phyloP scores from a whole-genome alignment of 2,797 vertebrate genomes.

The Malacoraja senta region DNA sequence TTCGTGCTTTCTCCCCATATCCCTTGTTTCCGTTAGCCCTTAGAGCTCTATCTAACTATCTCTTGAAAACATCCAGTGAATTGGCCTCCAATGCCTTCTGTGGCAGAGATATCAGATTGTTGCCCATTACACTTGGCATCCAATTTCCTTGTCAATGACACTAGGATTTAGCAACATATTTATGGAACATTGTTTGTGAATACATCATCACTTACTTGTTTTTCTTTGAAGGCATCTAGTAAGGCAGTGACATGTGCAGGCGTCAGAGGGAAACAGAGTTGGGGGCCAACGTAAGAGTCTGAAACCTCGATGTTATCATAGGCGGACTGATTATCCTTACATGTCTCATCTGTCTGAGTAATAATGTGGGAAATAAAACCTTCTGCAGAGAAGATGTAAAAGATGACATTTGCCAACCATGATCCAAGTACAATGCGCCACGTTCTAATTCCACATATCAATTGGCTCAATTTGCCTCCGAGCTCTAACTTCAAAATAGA shows the following conservation, averaged over 20 bases:
- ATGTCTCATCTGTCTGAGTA: slow-evolving; percentile 57
- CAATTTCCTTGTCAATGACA: background rate
- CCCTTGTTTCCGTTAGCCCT: too few relatives aligned
- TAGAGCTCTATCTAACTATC: too few relatives aligned
- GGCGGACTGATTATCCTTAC: slow-evolving; percentile 63
- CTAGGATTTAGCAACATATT: background rate
- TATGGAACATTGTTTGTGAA: background rate
- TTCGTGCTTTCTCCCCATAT: too few relatives aligned
- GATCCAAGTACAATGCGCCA: background rate
- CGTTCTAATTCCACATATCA: background rate
- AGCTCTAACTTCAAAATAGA: background rate
- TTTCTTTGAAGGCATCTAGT: slow-evolving; percentile 80
- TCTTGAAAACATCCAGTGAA: too few relatives aligned
- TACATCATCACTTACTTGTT: slow-evolving; percentile 68
- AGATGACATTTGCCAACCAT: background rate
- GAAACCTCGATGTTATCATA: slow-evolving; percentile 72
- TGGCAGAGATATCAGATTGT: background rate
- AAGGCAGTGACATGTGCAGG: slow-evolving; percentile 69
- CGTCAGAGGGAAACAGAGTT: slow-evolving; percentile 74
- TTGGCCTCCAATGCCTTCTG: too few relatives aligned
- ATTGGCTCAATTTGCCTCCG: background rate
- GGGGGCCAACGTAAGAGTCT: slow-evolving; percentile 68
- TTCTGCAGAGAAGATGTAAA: slow-evolving; percentile 53
- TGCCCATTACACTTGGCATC: background rate
- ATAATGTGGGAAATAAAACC: slow-evolving; percentile 79